Evolutionary conservation across 2,888 invertebrate genomes (phyloP).

Genomic region (Drosophila pseudotakahashii): DNA sequence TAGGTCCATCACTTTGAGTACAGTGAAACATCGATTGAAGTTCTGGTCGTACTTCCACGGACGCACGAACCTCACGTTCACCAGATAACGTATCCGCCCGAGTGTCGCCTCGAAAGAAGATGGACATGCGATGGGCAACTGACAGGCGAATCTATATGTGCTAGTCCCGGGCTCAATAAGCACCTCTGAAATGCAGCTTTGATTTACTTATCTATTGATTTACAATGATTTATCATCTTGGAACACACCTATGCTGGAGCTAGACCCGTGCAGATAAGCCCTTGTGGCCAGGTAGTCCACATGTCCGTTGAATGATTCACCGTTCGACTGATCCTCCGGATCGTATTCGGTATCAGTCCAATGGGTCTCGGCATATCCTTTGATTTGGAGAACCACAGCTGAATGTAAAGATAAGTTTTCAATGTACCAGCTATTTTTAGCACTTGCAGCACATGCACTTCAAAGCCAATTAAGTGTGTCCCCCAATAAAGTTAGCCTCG

Average conservation of each 20-base stretch:
- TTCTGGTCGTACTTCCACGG: slow-evolving; percentile 92
- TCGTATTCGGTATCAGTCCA: slow-evolving; percentile 45
- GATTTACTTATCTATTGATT: slow-evolving; percentile 6
- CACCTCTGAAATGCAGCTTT: slow-evolving; percentile 38
- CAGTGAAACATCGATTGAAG: slow-evolving; percentile 89
- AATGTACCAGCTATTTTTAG: background rate
- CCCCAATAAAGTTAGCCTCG: slow-evolving; percentile 9
- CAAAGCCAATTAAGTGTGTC: background rate
- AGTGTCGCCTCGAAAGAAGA: slow-evolving; percentile 85
- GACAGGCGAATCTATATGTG: slow-evolving; percentile 85
- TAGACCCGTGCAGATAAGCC: slow-evolving; percentile 51
- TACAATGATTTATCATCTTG: slow-evolving; percentile 18
- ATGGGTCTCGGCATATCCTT: slow-evolving; percentile 55
- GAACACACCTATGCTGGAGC: slow-evolving; percentile 48
- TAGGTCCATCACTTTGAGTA: slow-evolving; percentile 91
- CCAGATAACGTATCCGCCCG: slow-evolving; percentile 86
- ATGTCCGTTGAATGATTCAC: slow-evolving; percentile 47
- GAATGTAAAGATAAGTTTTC: background rate
- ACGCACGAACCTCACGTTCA: slow-evolving; percentile 89
- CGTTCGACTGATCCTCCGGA: slow-evolving; percentile 26
- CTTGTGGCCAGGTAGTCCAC: slow-evolving; percentile 60
- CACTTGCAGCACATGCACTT: background rate
- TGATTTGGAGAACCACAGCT: slow-evolving; percentile 60
- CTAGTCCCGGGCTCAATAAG: slow-evolving; percentile 85
- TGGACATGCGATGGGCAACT: slow-evolving; percentile 85